Base-by-base conservation (phyloP, 2,797 vertebrate species). In the Coranthus polyacanthus region DNA sequence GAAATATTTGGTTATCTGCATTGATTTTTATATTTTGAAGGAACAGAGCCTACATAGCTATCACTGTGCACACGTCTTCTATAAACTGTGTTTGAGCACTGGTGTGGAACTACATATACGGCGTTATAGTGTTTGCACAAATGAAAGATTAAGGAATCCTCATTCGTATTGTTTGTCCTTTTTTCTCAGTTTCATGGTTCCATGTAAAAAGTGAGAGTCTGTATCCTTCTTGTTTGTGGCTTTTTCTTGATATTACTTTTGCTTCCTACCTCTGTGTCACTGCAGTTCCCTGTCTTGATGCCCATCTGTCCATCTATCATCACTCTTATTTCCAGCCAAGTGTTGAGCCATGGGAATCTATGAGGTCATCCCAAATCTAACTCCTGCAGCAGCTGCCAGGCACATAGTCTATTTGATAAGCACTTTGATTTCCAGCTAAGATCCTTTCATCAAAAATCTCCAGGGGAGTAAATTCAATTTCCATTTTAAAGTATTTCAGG, bases 381-480 rank as follows among this genome's bases (percentile, higher is more conserved):
- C 63, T 74, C 70, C 44, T 56, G 68, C 18, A 75, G 55, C 78
- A 81, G 80, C 63, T 79, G 83, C 72, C 82, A 83, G 62, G 55
- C 61, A 54, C 56, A 51, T 29, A 12, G 60, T 72, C 59, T 72
- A 63, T 80, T 86, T 84, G 72, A 88, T 86, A 82, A 86, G 75
- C 78, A 82, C 75, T 81, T 83, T 1, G 74, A 88, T 89, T 86
- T 89, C 82, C 84, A 87, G 78, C 86, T 72, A 75, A 60, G 74
- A 74, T 70, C 34, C 56, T 86, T 85, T 89, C 82, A 90, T 91
- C 81, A 90, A 66, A 84, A 88, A 83, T 87, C 83, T 90, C 81
- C 78, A 68, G 75, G 84, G 86, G 80, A 81, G 72, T 76, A 70
- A 87, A 89, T 84, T 89, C 88, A 88, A 90, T 90, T 89, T 91